Evolutionary conservation across 2,888 invertebrate species (phyloP).

Genomic region (Clistopyga incitator): DNA sequence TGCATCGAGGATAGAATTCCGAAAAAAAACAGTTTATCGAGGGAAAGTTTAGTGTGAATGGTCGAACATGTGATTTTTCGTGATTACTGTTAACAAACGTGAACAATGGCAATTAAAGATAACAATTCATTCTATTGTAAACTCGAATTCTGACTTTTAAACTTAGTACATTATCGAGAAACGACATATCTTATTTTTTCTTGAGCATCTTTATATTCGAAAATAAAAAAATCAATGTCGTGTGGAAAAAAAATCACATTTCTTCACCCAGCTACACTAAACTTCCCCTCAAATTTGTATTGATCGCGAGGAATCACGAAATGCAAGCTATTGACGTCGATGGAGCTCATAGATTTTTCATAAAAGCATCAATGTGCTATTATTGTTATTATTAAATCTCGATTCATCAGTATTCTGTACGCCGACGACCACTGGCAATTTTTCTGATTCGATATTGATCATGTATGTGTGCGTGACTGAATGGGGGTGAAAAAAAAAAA

Average conservation of each 20-base stretch:
- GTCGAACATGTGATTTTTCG: background rate
- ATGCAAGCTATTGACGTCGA: background rate
- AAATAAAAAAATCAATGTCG: too few species aligned
- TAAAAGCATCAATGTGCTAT: constrained; percentile 17
- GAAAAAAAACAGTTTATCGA: background rate
- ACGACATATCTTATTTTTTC: too few species aligned
- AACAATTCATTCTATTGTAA: too few species aligned
- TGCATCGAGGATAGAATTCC: background rate
- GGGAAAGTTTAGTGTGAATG: too few species aligned
- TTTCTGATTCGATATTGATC: constrained; percentile 1
- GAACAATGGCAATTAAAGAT: too few species aligned
- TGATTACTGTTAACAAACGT: too few species aligned
- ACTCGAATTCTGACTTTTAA: too few species aligned
- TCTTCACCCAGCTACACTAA: background rate
- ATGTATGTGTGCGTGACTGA: background rate
- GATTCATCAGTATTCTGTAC: constrained; percentile 70
- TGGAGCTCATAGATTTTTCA: constrained; percentile 3
- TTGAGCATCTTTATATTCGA: too few species aligned
- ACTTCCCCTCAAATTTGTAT: too few species aligned
- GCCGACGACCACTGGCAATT: constrained; percentile 21
- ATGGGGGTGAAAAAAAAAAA: constrained; percentile 9
- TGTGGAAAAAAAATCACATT: background rate
- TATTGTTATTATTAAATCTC: constrained; percentile 36
- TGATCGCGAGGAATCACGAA: too few species aligned
- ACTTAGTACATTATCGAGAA: too few species aligned